phyloP scores from a whole-genome alignment of 2,797 vertebrate genomes.

The Sarcoramphus papa region DNA sequence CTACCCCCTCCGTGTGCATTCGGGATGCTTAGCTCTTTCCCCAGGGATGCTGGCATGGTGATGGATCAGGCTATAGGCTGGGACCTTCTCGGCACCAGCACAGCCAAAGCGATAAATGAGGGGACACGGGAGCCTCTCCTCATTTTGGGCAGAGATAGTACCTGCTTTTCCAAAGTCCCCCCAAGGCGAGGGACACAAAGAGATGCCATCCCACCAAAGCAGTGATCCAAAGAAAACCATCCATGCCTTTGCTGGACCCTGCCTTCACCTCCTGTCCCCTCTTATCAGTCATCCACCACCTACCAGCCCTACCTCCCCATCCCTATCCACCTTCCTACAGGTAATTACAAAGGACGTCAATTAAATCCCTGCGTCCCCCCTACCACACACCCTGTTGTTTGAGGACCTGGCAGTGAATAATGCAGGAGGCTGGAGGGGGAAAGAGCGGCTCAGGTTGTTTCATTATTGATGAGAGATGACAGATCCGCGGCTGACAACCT shows the following conservation, averaged over 20 bases:
- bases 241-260: fast-evolving
- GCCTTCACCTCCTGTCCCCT: neutral
- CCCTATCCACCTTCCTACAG: neutral
- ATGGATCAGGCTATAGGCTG: neutral
- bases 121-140: too few relatives aligned
- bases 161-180: neutral
- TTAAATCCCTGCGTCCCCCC: neutral
- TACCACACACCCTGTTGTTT: neutral
- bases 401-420: conserved; percentile 71
- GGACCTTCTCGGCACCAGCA: neutral
- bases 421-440: conserved; percentile 58
- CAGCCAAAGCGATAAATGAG: fast-evolving
- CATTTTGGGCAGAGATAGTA: neutral
- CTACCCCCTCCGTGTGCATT: fast-evolving
- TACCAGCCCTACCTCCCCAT: neutral
- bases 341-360: conserved; percentile 36
- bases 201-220: neutral
- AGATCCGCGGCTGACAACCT: conserved; percentile 68
- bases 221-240: neutral
- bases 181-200: neutral
- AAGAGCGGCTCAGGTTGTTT: conserved; percentile 34
- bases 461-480: conserved; percentile 79
- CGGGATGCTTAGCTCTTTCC: neutral
- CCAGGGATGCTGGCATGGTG: neutral
- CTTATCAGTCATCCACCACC: neutral